Percentiles rank a stretch among this genome's conserved stretches.
Conservation (phyloP, 2,888 invertebrate genomes). For the Melolontha melolontha region DNA sequence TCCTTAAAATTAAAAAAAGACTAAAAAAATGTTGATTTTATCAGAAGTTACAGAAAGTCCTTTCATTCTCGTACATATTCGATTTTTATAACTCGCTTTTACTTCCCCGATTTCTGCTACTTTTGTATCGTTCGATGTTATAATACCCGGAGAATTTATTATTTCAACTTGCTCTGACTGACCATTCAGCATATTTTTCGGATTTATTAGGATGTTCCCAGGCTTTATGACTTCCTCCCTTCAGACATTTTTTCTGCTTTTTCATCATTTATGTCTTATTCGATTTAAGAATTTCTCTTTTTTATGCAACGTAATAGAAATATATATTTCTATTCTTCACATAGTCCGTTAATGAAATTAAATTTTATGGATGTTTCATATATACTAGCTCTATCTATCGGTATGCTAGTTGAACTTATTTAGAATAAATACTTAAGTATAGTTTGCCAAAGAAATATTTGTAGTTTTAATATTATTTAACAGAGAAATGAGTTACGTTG, state of each 20-base stretch:
- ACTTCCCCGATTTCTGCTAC: slow-evolving; percentile 40
- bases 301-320: slow-evolving; percentile 13
- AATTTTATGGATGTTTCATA: not conserved
- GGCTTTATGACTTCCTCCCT: slow-evolving; percentile 35
- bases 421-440: not conserved
- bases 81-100: slow-evolving; percentile 48
- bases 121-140: slow-evolving; percentile 49
- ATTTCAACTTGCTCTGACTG: slow-evolving; percentile 44
- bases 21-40: too few relatives aligned
- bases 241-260: slow-evolving; percentile 52
- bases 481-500: too few relatives aligned
- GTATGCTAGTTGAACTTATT: slow-evolving; percentile 4
- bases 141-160: slow-evolving; percentile 50
- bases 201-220: slow-evolving; percentile 43
- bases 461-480: too few relatives aligned
- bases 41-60: slow-evolving; percentile 5
- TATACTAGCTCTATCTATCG: slow-evolving; percentile 29
- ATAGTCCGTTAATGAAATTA: slow-evolving; percentile 2
- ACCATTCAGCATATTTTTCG: slow-evolving; percentile 48
- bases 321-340: slow-evolving; percentile 16
- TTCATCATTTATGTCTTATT: slow-evolving; percentile 58
- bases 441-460: too few relatives aligned
- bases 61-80: slow-evolving; percentile 41
- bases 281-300: slow-evolving; percentile 46
- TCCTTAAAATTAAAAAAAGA: too few relatives aligned